Evolutionary conservation across 2,113 vertebrate genomes (phyloP).

Genomic region (Cariama cristata): DNA sequence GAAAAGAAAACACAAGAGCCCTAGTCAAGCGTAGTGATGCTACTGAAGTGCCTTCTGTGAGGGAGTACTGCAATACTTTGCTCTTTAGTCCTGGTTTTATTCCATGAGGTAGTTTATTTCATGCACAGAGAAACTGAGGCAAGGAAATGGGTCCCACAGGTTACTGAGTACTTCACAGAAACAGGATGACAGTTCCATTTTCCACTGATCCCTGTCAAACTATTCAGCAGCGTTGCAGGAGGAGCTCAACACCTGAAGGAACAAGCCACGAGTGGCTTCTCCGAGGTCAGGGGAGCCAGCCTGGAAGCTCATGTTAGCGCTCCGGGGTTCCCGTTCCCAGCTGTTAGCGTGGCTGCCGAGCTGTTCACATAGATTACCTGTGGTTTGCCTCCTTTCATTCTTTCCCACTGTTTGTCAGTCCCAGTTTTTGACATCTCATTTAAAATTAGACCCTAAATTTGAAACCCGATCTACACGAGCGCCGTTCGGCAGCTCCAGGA

Average conservation of each 20-base stretch:
- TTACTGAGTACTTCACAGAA: neutral
- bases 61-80: neutral
- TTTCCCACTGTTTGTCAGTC: neutral
- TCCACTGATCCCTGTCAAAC: neutral
- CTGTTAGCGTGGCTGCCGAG: slow-evolving; percentile 8
- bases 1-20: neutral
- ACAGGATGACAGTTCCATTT: neutral
- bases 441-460: slow-evolving; percentile 36
- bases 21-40: neutral
- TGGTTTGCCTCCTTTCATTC: neutral
- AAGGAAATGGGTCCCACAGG: neutral
- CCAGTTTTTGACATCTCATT: slow-evolving; percentile 12
- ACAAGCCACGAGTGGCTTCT: neutral
- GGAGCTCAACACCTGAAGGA: neutral
- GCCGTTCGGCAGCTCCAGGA: neutral
- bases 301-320: neutral
- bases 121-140: neutral
- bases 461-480: neutral
- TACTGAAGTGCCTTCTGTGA: neutral
- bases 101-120: neutral
- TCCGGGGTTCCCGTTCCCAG: neutral
- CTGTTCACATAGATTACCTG: neutral
- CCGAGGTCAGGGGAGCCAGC: neutral
- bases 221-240: neutral
- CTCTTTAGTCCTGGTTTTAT: neutral